These are phyloP conservation scores for Graptemys geographica DNA, from an alignment of 2,797 vertebrate genomes.

Conservation along the genomic window DNA sequence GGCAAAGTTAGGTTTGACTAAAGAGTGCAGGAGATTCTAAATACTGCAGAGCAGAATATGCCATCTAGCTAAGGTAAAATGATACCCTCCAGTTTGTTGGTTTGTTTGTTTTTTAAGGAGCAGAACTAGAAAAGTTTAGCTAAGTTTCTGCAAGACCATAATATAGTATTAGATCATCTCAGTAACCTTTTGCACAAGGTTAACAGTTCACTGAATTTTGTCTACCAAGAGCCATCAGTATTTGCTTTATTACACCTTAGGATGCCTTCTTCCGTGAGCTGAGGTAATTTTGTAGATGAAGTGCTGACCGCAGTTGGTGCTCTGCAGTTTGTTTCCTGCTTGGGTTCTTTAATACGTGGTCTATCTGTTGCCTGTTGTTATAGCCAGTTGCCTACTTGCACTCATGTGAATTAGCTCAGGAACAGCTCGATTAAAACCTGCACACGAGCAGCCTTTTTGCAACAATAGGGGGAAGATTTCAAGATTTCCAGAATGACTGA, in stretches of 20 bases:
- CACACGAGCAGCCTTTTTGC: conserved; percentile 1
- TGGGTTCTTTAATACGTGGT: background rate
- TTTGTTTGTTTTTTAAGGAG: conserved; percentile 6
- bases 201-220: conserved; percentile 52
- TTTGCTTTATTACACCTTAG: conserved; percentile 61
- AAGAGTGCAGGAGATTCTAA: background rate
- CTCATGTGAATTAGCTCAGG: background rate
- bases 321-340: conserved; percentile 38
- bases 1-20: background rate
- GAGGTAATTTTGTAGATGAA: conserved; percentile 52
- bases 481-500: background rate
- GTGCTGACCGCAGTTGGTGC: background rate
- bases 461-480: background rate
- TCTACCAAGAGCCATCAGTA: conserved; percentile 16
- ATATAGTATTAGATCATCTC: conserved; percentile 44
- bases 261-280: conserved; percentile 37
- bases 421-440: conserved; percentile 27
- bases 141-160: conserved; percentile 17
- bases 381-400: conserved; percentile 31
- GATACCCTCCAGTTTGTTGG: background rate
- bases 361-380: background rate
- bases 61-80: background rate
- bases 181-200: conserved; percentile 39
- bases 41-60: background rate
- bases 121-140: conserved; percentile 45